Evolutionary conservation across 1,140 invertebrate genomes (phyloP).

Genomic region (Medauroidea extradentata): DNA sequence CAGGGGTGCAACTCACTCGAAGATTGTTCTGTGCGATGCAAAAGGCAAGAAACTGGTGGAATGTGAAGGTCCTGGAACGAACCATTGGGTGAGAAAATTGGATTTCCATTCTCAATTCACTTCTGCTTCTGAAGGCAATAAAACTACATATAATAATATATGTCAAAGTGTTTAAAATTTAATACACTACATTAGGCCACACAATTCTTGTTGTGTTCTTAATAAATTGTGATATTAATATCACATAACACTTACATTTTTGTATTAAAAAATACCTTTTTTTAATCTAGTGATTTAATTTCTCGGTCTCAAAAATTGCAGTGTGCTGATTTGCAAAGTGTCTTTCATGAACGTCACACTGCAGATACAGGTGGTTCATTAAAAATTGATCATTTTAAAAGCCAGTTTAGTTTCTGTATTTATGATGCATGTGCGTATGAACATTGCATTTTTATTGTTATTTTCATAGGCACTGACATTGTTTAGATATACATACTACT

Average conservation of each 20-base stretch:
- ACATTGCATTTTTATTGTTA: no score
- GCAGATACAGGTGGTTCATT: no score
- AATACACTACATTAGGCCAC: neutral
- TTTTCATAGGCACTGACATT: no score
- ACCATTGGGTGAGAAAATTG: constrained; percentile 70
- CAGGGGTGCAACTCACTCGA: constrained; percentile 81
- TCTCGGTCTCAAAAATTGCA: no score
- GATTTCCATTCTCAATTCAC: no score
- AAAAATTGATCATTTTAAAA: no score
- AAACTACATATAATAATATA: neutral
- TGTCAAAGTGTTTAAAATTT: neutral
- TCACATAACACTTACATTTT: neutral
- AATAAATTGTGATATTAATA: neutral
- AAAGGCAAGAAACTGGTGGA: constrained; percentile 61
- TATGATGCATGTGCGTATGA: no score
- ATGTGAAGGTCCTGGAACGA: constrained; percentile 67
- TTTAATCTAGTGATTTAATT: no score
- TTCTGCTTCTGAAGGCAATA: neutral
- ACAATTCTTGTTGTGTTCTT: neutral
- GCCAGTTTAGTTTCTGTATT: no score
- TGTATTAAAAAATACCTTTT: neutral
- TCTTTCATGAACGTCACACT: no score
- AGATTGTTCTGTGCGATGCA: constrained; percentile 66
- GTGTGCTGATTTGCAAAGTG: no score
- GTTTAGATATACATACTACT: no score